Evolutionary conservation across 2,797 vertebrate genomes (phyloP), one percentile per base, ranked within the genome.

Genomic region (Rhodeus uyekii): DNA sequence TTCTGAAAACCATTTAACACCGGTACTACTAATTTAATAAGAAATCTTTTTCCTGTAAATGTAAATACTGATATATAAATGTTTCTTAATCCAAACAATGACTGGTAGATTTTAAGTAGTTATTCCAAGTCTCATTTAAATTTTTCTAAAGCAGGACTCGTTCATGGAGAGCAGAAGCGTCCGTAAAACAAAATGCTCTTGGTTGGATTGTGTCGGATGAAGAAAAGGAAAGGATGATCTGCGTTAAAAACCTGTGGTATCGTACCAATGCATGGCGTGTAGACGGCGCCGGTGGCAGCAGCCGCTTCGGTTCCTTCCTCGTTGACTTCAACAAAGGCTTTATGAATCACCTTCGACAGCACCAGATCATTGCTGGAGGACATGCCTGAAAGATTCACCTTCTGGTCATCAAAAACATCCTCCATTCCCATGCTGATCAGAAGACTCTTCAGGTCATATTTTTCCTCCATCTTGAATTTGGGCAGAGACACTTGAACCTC

Each of bases 211-310:
- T 83, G 82, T 73, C 48, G 60, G 60, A 84, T 84, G 71, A 84
- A 80, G 78, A 84, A 84, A 36, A 84, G 46, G 61, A 84, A 84
- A 4, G 83, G 78, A 27, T 84, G 83, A 5, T 84, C 83, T 4
- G 83, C 83, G 16, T 55, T 75, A 14, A 84, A 84, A 8, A 16
- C 0, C 8, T 0, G 14, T 1, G 39, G 4, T 1, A 2, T 0
- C 0, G 0, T 13, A 3, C 1, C 0, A 14, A 53, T 32, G 1
- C 0, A 0, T 1, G 0, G 0, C n/a, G 0, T 1, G 1, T 7
- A 0, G 3, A 36, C 1, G 3, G 1, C 2, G 0, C 0, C 27
- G 2, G 67, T 61, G 53, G 67, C 65, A 0, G 53, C 78, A 34
- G 78, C 53, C 0, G 67, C 78, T 63, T 72, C 67, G 12, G 78